Percentiles rank a stretch among this genome's conserved stretches.
phyloP scores from a whole-genome alignment of 64 coral and sea anemone species.

The Stylophora pistillata region DNA sequence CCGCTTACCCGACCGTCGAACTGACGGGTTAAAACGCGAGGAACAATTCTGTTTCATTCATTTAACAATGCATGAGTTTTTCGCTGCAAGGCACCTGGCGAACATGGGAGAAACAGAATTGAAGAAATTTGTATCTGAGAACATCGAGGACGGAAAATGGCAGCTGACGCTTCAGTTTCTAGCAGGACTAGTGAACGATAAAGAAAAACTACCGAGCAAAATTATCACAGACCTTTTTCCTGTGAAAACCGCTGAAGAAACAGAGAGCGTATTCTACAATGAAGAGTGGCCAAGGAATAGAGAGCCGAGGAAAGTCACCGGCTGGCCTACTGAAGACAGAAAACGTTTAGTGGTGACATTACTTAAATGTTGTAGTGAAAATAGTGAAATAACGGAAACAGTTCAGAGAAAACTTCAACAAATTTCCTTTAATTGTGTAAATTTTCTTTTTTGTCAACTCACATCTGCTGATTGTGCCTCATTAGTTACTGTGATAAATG shows the following conservation, averaged over 20 bases:
- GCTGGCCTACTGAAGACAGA: not conserved
- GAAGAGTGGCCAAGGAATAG: not conserved
- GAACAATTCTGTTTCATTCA: slow-evolving; percentile 64
- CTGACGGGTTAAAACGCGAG: too few relatives aligned
- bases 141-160: slow-evolving; percentile 50
- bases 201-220: not conserved
- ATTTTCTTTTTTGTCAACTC: not conserved
- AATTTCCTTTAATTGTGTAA: slow-evolving; percentile 8
- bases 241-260: not conserved
- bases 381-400: not conserved
- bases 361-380: too few relatives aligned
- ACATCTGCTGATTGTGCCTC: slow-evolving; percentile 21
- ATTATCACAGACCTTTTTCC: too few relatives aligned
- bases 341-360: not conserved
- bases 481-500: too few relatives aligned
- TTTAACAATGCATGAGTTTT: slow-evolving; percentile 73
- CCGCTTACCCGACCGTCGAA: too few relatives aligned
- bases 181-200: slow-evolving; percentile 28
- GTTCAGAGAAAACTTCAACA: slow-evolving; percentile 4
- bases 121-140: slow-evolving; percentile 5
- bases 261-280: not conserved
- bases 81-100: too few relatives aligned
- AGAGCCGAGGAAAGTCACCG: too few relatives aligned
- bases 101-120: slow-evolving; percentile 10
- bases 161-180: slow-evolving; percentile 48